Base-by-base conservation (phyloP, 2,888 invertebrate genomes). In the Chironomus riparius region DNA sequence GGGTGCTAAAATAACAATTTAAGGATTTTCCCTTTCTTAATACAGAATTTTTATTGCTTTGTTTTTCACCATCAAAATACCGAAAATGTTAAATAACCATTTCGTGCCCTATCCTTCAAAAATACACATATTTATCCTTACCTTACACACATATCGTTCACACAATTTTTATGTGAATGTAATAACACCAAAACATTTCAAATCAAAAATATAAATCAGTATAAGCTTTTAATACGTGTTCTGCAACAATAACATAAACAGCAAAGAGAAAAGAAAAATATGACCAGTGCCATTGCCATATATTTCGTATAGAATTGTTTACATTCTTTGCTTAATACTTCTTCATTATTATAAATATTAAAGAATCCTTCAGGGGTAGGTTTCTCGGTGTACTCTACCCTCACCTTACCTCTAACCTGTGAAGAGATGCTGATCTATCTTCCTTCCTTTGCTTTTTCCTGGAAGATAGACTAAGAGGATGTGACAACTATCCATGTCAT, bases 201-300 rank as follows among this genome's bases (percentile, higher is more conserved):
- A 56, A 56, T 56, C 56, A 56, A 56, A 56, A 56, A 70, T 47
- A 70, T 70, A 70, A 70, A 70, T 70, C 70, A 56, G 70, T n/a
- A 70, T 48, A 70, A 47, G 21, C 70, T 56, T 56, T 56, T 48
- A 70, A 70, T 70, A 70, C 70, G 70, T 70, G 70, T 70, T 50
- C 48, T 48, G 70, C 13, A 70, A 50, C 22, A 70, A 18, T 2
- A 56, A 18, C 56, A 56, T 15, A 56, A 18, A 56, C 2, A 5
- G 50, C 15, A 50, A 2, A 15, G 56, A n/a, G 50, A n/a, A n/a
- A 70, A 70, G 50, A 70, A 70, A 50, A 38, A 10, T 38, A 38
- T 38, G 38, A 38, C 38, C 38, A 38, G 2, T 18, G 3, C 21
- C 18, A 62, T 62, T 12, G 12, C n/a, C 15, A 56, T 56, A 15